Conservation (phyloP, 2,888 invertebrate species). For the Dysmachus trigonus region DNA sequence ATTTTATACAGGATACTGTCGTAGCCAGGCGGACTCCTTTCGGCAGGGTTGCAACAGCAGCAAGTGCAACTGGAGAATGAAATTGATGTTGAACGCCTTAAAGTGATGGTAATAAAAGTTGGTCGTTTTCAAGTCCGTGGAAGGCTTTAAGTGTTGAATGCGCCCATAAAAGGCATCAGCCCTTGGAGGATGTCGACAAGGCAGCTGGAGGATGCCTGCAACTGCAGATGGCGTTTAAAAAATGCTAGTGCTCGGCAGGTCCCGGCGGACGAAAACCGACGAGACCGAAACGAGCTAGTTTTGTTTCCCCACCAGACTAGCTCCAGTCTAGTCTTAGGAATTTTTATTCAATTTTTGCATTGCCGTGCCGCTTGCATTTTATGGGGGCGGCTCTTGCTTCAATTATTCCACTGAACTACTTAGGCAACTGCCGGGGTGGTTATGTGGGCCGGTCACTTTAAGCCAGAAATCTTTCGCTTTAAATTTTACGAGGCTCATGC, state of each 20-base stretch:
- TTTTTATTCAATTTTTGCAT: neutral
- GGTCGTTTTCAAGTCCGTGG: neutral
- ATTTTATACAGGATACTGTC: slow-evolving; percentile 24
- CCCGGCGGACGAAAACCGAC: neutral
- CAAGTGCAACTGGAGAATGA: slow-evolving; percentile 2
- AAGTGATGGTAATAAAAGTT: slow-evolving; percentile 32
- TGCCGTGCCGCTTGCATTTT: neutral
- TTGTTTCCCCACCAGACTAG: neutral
- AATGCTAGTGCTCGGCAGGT: neutral
- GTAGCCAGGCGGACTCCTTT: neutral
- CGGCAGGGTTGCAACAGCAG: neutral
- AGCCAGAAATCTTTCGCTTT: neutral
- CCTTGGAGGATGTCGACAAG: neutral
- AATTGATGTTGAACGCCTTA: slow-evolving; percentile 32
- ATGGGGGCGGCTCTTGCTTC: neutral
- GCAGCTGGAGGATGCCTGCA: neutral
- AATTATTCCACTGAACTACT: neutral
- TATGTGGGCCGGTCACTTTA: neutral
- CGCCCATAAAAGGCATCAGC: neutral
- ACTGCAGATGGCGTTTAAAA: neutral
- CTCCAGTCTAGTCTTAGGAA: neutral
- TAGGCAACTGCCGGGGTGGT: neutral
- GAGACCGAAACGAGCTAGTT: neutral
- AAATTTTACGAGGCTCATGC: neutral
- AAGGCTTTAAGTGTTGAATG: neutral